phyloP scores from a whole-genome alignment of 2,888 invertebrate species.

The Torymus tubicola region DNA sequence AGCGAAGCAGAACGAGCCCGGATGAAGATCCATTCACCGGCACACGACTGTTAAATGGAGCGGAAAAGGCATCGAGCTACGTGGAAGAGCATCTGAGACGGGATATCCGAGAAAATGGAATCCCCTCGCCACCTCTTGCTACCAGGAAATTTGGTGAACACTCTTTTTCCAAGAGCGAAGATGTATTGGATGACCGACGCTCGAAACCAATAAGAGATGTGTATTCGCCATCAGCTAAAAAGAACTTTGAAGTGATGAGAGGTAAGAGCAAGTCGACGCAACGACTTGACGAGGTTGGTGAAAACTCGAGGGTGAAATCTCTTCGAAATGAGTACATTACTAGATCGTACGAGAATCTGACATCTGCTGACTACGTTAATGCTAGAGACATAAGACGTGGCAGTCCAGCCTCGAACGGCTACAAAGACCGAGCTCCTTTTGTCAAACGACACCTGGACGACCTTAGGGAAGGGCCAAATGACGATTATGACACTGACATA shows the following conservation, averaged over 20 bases:
- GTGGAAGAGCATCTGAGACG: slow-evolving; percentile 57
- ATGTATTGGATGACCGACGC: slow-evolving; percentile 65
- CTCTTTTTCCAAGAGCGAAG: slow-evolving; percentile 72
- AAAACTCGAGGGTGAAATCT: slow-evolving; percentile 65
- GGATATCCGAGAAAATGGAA: slow-evolving; percentile 57
- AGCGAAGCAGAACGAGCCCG: slow-evolving; percentile 67
- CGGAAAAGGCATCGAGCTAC: slow-evolving; percentile 53
- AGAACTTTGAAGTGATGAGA: slow-evolving; percentile 69
- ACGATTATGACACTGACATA: slow-evolving; percentile 74
- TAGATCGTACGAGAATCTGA: slow-evolving; percentile 72
- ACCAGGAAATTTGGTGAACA: slow-evolving; percentile 67
- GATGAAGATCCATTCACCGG: slow-evolving; percentile 64
- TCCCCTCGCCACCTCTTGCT: slow-evolving; percentile 63
- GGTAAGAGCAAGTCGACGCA: slow-evolving; percentile 74
- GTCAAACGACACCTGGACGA: slow-evolving; percentile 67
- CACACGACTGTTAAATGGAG: slow-evolving; percentile 56
- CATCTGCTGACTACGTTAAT: slow-evolving; percentile 68
- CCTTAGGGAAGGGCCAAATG: slow-evolving; percentile 69
- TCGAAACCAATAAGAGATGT: slow-evolving; percentile 59
- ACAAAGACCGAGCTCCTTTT: slow-evolving; percentile 65
- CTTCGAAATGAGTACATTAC: slow-evolving; percentile 69
- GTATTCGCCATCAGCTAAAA: slow-evolving; percentile 68
- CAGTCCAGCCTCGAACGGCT: slow-evolving; percentile 60
- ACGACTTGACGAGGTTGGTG: slow-evolving; percentile 69
- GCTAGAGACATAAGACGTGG: slow-evolving; percentile 70